Evolutionary conservation across 2,888 invertebrate genomes (phyloP), one percentile per base, ranked within the genome.

Genomic region (Aleiodes testaceus): DNA sequence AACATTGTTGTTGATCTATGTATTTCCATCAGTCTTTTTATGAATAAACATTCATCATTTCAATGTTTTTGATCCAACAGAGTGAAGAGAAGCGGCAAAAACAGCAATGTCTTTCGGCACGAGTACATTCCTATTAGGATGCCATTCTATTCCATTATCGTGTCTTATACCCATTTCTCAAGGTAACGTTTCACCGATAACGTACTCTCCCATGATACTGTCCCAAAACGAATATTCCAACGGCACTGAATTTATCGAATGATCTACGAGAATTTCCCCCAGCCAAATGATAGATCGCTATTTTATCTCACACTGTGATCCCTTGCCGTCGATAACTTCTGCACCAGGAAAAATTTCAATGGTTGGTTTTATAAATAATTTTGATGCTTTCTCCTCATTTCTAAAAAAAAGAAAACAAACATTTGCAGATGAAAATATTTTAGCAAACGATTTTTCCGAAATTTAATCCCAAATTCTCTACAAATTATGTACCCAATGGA

Each of bases 221-320:
- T 59, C 36, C 36, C 36, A 36, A 70, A 66, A 72, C 66, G 30
- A 70, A 49, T 66, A 73, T 50, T 66, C 36, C 63, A 47, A 44
- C 42, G 53, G 45, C 47, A 50, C 66, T 64, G 74, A 71, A 75
- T 80, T 79, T 79, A 79, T 78, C 79, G 74, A 78, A 75, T 73
- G 74, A 68, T 68, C 59, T 36, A n/a, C 16, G 26, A 45, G 26
- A 55, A 36, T 55, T 36, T 11, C 6, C 52, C 52, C 73, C 61
- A 30, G 69, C 63, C 42, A 69, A 70, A 76, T 76, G 78, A 80
- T 77, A 73, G 77, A 79, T 80, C 73, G 66, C 55, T 72, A 70
- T 68, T 72, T 68, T 65, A 74, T 74, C 71, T 72, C 70, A 61
- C 65, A 47, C n/a, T 36, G 9, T 16, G 36, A 36, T 63, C 65